These are phyloP conservation scores for Nothocercus nigrocapillus DNA, from an alignment of 2,113 vertebrate genomes.

Conservation along the genomic window DNA sequence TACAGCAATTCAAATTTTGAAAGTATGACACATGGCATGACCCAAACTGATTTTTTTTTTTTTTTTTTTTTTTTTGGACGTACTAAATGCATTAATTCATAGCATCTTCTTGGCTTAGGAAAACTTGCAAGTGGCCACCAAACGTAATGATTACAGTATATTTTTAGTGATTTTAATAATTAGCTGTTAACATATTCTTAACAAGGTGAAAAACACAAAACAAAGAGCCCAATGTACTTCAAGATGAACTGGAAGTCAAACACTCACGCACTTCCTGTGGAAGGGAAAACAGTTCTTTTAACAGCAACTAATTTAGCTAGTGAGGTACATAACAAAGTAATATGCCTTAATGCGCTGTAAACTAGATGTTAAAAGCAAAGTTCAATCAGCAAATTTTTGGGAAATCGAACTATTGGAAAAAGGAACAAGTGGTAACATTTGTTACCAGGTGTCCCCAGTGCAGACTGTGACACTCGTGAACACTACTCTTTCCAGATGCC, in stretches of 20 bases:
- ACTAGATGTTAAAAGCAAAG: not conserved
- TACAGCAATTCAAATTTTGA: not conserved
- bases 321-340: not conserved
- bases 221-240: not conserved
- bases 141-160: not conserved
- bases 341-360: not conserved
- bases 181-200: not conserved
- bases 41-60: not conserved
- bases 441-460: not conserved
- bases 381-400: not conserved
- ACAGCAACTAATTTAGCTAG: not conserved
- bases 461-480: not conserved
- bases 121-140: not conserved
- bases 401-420: not conserved
- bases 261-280: not conserved
- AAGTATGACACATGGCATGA: not conserved
- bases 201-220: not conserved
- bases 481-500: not conserved
- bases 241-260: not conserved
- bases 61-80: not conserved
- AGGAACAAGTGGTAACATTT: not conserved
- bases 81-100: not conserved
- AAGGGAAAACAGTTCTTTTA: not conserved
- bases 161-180: not conserved
- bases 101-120: not conserved